Evolutionary conservation across 2,113 vertebrate species (phyloP).

Genomic region (Jaculus jaculus): DNA sequence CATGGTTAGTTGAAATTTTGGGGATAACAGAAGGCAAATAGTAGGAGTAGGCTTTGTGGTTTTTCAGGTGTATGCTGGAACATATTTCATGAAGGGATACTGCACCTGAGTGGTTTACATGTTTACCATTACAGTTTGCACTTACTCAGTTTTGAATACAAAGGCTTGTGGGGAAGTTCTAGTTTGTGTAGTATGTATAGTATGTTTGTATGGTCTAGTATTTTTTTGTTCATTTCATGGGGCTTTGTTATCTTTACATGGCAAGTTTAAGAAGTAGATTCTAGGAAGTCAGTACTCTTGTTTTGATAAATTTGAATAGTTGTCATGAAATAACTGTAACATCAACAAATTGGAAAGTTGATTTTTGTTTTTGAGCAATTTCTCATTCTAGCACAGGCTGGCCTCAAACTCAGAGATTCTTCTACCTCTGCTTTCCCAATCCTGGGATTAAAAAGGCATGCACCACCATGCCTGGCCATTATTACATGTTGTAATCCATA

Average conservation of each 20-base stretch:
- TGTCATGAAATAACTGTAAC: not conserved
- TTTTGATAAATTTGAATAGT: slow-evolving; percentile 21
- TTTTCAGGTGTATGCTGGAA: not conserved
- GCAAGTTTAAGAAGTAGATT: slow-evolving; percentile 18
- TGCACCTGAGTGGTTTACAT: not conserved
- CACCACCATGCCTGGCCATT: not conserved
- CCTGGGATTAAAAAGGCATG: too few relatives aligned
- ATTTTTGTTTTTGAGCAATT: not conserved
- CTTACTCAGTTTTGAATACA: not conserved
- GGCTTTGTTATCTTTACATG: slow-evolving; percentile 17
- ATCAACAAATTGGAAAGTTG: not conserved
- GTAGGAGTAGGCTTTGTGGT: not conserved
- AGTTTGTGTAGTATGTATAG: not conserved
- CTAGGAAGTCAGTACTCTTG: not conserved
- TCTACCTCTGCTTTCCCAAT: too few relatives aligned
- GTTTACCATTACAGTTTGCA: not conserved
- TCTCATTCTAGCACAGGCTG: too few relatives aligned
- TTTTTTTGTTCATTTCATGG: not conserved
- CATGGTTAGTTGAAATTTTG: not conserved
- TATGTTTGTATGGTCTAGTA: not conserved
- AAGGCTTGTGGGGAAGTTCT: not conserved
- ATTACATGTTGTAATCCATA: not conserved
- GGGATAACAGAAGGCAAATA: not conserved
- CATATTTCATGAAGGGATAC: not conserved
- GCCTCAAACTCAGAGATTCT: too few relatives aligned